Evolutionary conservation across 2,797 vertebrate species (phyloP), one percentile per base, ranked within the genome.

Genomic region (Notolepis coatsorum): DNA sequence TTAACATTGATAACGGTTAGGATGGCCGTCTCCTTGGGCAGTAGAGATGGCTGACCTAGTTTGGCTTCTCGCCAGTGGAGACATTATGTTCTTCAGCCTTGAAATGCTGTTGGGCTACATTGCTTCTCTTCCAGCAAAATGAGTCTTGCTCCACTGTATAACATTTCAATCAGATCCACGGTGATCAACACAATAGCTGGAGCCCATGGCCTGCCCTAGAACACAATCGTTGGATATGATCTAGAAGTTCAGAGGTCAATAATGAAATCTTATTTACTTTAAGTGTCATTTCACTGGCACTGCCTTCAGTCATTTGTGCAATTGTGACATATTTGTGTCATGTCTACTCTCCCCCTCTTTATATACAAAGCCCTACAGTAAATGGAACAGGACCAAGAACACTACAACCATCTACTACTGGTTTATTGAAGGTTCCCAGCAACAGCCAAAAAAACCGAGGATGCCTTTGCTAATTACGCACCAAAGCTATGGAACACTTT

Each of bases 11-110:
- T 83, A 69, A 65, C 61, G 39, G 38, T 75, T 66, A 67, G 24
- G 56, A 66, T 6, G 67, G 63, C 10, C 7, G 0, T 27, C 37
- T 66, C 71, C 78, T 63, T 3, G n/a, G 23, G 73, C 61, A 3
- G 13, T 65, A 66, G 56, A 71, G 77, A 74, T 31, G 39, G 57
- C 63, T 84, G 85, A 87, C 85, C 87, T 77, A 84, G 43, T 87
- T 89, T 49, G 54, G 46, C 61, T n/a, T n/a, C 56, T 63, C 0
- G 0, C 61, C 53, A 9, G 30, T 9, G 4, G 68, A 82, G 67
- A 71, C 27, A 30, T 27, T 28, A 5, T 51, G 50, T 31, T 1
- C 33, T 18, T 53, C 24, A 27, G 13, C 0, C 35, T 37, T 4
- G 5, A 37, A 37, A n/a, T n/a, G 10, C 35, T 37, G 10, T n/a